These are phyloP conservation scores for Gasterosteus nipponicus DNA, from an alignment of 2,113 vertebrate genomes.

Conservation along the genomic window DNA sequence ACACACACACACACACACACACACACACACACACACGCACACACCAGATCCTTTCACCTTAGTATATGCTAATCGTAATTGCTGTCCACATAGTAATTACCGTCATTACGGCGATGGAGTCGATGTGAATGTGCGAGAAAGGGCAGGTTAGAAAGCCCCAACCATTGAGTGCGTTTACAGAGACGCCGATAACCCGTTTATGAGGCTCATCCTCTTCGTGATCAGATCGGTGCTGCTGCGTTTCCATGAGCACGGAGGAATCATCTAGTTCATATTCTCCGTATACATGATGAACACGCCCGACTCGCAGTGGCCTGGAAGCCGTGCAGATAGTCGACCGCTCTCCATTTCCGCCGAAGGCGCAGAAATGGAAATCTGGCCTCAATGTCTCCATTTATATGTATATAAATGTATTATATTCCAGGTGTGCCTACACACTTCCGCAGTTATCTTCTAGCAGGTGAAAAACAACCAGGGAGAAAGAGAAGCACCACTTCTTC, in stretches of 20 bases:
- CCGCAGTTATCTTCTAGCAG: too few species aligned
- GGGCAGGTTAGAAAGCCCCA: slow-evolving; percentile 9
- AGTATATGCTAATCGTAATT: slow-evolving; percentile 38
- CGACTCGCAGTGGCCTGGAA: background rate
- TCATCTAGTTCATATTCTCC: background rate
- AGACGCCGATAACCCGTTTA: background rate
- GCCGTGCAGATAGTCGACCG: background rate
- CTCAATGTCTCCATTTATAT: too few species aligned
- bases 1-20: slow-evolving; percentile 7
- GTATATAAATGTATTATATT: too few species aligned
- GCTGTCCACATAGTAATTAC: slow-evolving; percentile 46
- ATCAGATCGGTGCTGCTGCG: background rate
- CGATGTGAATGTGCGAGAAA: background rate
- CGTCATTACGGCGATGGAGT: slow-evolving; percentile 36
- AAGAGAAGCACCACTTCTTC: too few species aligned
- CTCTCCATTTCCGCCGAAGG: too few species aligned
- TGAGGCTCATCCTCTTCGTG: background rate
- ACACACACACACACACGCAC: slow-evolving; percentile 1
- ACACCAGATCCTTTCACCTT: slow-evolving; percentile 20
- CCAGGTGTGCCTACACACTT: too few species aligned
- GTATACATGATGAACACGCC: background rate
- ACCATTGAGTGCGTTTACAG: background rate
- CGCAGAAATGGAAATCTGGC: too few species aligned
- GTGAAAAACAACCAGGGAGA: too few species aligned
- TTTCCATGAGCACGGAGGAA: background rate